Evolutionary conservation across 2,113 vertebrate species (phyloP), one percentile per base, ranked within the genome.

Genomic region (Elephantulus edwardii): DNA sequence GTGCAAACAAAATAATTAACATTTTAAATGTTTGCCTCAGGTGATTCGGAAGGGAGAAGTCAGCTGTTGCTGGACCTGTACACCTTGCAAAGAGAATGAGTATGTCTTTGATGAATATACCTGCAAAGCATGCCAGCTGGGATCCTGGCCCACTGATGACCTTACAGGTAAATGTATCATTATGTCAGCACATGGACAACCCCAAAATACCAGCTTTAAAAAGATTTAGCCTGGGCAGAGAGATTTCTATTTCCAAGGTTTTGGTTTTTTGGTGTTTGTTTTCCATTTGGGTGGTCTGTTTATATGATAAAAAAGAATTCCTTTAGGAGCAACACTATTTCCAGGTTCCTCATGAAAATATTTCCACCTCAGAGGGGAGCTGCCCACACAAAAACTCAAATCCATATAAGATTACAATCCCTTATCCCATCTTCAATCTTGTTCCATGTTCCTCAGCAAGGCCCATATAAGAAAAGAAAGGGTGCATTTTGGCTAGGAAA

Each of bases 41-140:
- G 99, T 99, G 58, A 99, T 99, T 94, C 98, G 99, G 93, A 99
- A 99, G 97, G 99, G 99, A 56, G 99, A 99, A 97, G 99, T 99
- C 91, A 99, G 99, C 95, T 99, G 99, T 84, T 99, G 99, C 40
- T 99, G 99, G 99, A 99, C 99, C 6, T 99, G 99, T 88, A 99
- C 99, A 2, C 99, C 98, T 20, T 99, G 99, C 76, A 99, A 99
- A 93, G 99, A 99, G 44, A 99, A 99, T 0, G 99, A 99, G 92
- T 99, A 98, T 77, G 98, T 99, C 46, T 99, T 97, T 89, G 99
- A 99, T 52, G 99, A 99, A 94, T 99, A 99, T 84, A 99, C 99
- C 0, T 99, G 99, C 97, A 98, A 98, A 84, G 98, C 99, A 0
- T 99, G 99, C 92, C 98, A 98, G 26, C 98, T 99, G 0, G 99